phyloP scores from a whole-genome alignment of 2,888 invertebrate species.

The Melieria crassipennis region DNA sequence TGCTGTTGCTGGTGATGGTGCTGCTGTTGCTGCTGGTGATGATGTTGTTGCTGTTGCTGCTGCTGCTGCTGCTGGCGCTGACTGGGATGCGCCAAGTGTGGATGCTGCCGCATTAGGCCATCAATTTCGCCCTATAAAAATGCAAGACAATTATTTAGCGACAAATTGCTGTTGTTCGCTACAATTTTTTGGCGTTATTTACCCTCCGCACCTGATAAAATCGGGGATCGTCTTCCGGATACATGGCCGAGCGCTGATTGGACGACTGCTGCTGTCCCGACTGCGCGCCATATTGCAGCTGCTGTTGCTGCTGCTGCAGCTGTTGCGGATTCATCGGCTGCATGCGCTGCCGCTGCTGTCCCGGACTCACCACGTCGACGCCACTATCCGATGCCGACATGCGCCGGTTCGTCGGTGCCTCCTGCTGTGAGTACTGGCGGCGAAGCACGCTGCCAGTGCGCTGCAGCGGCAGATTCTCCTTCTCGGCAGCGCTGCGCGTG shows the following conservation, averaged over 20 bases:
- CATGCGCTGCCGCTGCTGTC: constrained; percentile 61
- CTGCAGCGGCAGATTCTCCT: constrained; percentile 83
- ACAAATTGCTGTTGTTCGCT: no score
- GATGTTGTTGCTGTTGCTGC: constrained; percentile 58
- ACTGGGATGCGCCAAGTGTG: constrained; percentile 76
- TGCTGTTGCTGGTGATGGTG: constrained; percentile 73
- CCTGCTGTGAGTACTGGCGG: constrained; percentile 83
- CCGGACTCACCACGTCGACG: constrained; percentile 65
- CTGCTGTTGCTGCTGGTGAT: constrained; percentile 70
- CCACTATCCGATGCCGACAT: constrained; percentile 69
- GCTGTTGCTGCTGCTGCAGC: constrained; percentile 51
- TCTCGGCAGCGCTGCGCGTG: constrained; percentile 87
- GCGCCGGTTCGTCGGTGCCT: constrained; percentile 74
- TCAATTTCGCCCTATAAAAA: constrained; percentile 76
- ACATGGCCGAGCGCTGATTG: constrained; percentile 56
- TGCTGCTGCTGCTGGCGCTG: constrained; percentile 67
- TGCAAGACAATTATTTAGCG: not conserved
- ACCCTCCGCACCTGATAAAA: constrained; percentile 67
- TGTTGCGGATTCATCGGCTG: constrained; percentile 63
- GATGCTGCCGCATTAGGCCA: constrained; percentile 82
- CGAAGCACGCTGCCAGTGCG: constrained; percentile 79
- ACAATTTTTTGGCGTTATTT: not conserved
- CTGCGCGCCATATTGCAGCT: constrained; percentile 44
- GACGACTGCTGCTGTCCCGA: constrained; percentile 50
- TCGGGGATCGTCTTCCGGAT: constrained; percentile 74